Conservation (phyloP, 2,113 vertebrate genomes). For the Caracal caracal region DNA sequence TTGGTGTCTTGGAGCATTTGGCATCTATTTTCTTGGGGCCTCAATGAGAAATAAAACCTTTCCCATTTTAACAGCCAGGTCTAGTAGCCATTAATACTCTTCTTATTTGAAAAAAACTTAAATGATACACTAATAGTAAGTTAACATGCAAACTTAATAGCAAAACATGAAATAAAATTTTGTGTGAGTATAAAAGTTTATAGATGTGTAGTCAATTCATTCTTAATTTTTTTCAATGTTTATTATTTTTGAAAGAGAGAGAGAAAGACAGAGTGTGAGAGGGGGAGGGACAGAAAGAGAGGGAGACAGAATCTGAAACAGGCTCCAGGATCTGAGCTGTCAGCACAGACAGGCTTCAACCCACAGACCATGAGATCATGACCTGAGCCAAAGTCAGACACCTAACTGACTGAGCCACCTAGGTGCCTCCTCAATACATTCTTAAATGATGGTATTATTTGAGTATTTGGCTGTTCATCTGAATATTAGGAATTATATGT, state of each 20-base stretch:
- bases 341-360: not conserved
- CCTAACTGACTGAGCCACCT: too few species aligned
- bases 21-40: not conserved
- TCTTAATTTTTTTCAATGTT: too few species aligned
- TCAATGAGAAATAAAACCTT: not conserved
- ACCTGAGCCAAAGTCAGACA: too few species aligned
- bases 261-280: too few species aligned
- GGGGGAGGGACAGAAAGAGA: too few species aligned
- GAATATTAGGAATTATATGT: not conserved
- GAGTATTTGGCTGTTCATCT: not conserved
- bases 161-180: constrained; percentile 25
- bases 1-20: not conserved
- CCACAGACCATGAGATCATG: too few species aligned
- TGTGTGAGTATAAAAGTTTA: not conserved
- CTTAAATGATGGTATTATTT: not conserved
- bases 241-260: too few species aligned
- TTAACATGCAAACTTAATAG: not conserved
- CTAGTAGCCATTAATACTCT: not conserved
- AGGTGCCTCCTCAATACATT: not conserved
- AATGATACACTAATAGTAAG: not conserved
- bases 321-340: too few species aligned
- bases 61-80: not conserved
- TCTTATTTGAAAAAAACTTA: not conserved
- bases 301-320: too few species aligned
- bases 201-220: not conserved